phyloP scores from a whole-genome alignment of 2,797 vertebrate species.

The Sylvia borin region DNA sequence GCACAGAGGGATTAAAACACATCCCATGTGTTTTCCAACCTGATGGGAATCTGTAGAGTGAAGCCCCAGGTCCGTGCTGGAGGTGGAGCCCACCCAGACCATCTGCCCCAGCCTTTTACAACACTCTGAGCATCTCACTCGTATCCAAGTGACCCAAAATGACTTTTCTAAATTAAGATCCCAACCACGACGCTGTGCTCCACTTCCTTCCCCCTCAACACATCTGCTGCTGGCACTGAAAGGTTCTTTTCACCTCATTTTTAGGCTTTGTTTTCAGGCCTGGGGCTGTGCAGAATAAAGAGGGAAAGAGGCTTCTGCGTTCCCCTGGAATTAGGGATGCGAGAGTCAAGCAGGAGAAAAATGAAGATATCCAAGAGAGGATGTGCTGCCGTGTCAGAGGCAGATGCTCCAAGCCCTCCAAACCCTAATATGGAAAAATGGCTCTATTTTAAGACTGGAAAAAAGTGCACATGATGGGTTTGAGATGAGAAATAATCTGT shows the following conservation, averaged over 20 bases:
- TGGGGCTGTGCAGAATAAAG: neutral
- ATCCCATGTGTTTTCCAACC: neutral
- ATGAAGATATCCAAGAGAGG: neutral
- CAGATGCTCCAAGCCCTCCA: neutral
- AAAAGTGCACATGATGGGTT: neutral
- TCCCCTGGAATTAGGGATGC: neutral
- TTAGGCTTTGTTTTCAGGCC: neutral
- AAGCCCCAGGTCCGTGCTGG: neutral
- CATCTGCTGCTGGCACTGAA: neutral
- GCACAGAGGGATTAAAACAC: neutral
- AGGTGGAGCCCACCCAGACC: neutral
- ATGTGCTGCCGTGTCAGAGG: neutral
- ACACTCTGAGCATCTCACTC: neutral
- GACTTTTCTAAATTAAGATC: neutral
- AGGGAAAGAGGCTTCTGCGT: neutral
- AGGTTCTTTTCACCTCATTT: neutral
- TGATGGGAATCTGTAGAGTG: neutral
- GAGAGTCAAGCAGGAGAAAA: neutral
- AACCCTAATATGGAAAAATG: neutral
- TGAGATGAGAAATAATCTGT: slow-evolving; percentile 49
- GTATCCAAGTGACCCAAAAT: neutral
- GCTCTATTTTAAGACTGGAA: slow-evolving; percentile 29
- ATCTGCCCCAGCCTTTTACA: neutral
- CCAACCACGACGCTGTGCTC: fast-evolving
- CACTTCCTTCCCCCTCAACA: neutral